Base-by-base conservation (phyloP, 2,797 vertebrate species). In the Choloepus didactylus region DNA sequence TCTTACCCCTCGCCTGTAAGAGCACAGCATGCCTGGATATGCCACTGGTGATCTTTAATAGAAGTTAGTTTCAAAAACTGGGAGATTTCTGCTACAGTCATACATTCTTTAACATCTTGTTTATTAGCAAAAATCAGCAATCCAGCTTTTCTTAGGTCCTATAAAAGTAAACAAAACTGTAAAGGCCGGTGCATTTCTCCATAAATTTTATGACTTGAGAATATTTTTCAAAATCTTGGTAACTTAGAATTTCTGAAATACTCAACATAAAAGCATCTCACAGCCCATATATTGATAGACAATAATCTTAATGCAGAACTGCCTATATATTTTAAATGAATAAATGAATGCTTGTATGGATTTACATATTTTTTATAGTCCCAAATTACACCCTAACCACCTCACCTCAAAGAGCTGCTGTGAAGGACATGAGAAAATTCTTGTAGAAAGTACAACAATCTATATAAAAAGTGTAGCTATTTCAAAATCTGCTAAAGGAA, bases 1-100 rank as follows among this genome's bases (percentile, higher is more conserved):
- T 84, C 99, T 99, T 97, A 99, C 99, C 99, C 99, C 96, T 99
- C 99, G 77, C 99, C 99, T 87, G 99, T 99, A 99, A 99, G 95
- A 99, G 99, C 98, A 35, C 35, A 35, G 35, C 35, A 35, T 35
- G 35, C 35, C 35, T 35, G 35, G 35, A 35, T 35, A 35, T 35
- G 35, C 35, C 35, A 35, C 35, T 35, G 35, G 35, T 35, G 35
- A 35, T 35, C 35, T 35, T 35, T 35, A 35, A 35, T 35, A 35
- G 35, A 35, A 35, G 35, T 35, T 35, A 35, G 35, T 35, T 35
- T 35, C 35, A 35, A 35, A 35, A 35, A 35, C 35, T 35, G 35
- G 35, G 35, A 35, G 35, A 35, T 35, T 35, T 35, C 35, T 35
- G 35, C 35, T 35, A 35, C 35, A 35, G 35, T 35, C 35, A 35